These are phyloP conservation scores for Lutjanus erythropterus DNA, from an alignment of 2,113 vertebrate genomes.

Conservation along the genomic window DNA sequence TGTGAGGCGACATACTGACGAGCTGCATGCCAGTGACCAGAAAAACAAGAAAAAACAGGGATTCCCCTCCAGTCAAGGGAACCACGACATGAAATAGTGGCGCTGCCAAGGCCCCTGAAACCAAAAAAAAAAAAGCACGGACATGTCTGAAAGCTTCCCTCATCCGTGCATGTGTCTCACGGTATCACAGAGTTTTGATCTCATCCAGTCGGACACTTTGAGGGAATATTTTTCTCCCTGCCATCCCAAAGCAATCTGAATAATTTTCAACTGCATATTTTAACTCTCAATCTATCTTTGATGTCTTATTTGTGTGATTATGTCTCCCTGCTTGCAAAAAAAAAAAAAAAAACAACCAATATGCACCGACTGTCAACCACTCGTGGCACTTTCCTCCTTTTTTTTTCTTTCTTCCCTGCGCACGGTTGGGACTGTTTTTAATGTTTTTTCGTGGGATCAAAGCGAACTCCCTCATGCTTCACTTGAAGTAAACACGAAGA, in stretches of 20 bases:
- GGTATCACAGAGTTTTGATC: slow-evolving; percentile 79
- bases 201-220: slow-evolving; percentile 83
- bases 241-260: slow-evolving; percentile 85
- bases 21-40: slow-evolving; percentile 65
- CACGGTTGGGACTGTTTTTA: slow-evolving; percentile 76
- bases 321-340: slow-evolving; percentile 74
- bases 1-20: slow-evolving; percentile 61
- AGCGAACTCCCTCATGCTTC: slow-evolving; percentile 75
- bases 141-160: slow-evolving; percentile 36
- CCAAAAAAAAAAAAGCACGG: slow-evolving; percentile 18
- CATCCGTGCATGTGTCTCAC: slow-evolving; percentile 51
- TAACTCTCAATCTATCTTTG: slow-evolving; percentile 87
- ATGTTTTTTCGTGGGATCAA: slow-evolving; percentile 75
- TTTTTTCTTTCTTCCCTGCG: slow-evolving; percentile 47
- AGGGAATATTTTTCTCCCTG: slow-evolving; percentile 85
- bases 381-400: slow-evolving; percentile 66
- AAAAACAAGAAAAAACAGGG: slow-evolving; percentile 51
- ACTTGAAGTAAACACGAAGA: slow-evolving; percentile 76
- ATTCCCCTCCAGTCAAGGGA: slow-evolving; percentile 67
- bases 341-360: slow-evolving; percentile 59
- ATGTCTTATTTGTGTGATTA: slow-evolving; percentile 89
- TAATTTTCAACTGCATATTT: slow-evolving; percentile 86
- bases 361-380: slow-evolving; percentile 77
- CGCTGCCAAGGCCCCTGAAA: slow-evolving; percentile 71
- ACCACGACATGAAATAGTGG: slow-evolving; percentile 48